phyloP scores from a whole-genome alignment of 2,888 invertebrate species.

The Chesias legatella region DNA sequence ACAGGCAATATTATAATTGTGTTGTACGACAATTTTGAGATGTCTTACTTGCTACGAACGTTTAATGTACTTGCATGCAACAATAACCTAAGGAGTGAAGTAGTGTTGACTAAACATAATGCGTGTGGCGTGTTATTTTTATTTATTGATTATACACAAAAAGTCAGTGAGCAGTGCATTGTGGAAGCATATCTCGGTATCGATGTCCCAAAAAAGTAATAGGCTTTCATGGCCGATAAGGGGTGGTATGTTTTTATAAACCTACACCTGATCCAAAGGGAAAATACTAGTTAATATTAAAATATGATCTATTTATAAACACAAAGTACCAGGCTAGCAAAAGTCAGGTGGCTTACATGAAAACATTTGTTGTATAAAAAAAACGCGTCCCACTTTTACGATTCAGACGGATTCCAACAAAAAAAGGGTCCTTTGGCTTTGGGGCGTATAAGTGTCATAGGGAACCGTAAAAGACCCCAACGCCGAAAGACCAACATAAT shows the following conservation, averaged over 20 bases:
- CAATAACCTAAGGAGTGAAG: constrained; percentile 3
- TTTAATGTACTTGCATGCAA: too few species aligned
- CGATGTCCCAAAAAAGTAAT: constrained; percentile 35
- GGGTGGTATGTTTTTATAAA: constrained; percentile 2
- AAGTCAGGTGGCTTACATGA: constrained; percentile 17
- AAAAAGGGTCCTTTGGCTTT: constrained; percentile 2
- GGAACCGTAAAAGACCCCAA: constrained; percentile 3
- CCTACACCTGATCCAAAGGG: too few species aligned
- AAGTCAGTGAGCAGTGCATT: constrained; percentile 41
- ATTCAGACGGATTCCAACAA: neutral
- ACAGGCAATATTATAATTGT: constrained; percentile 34
- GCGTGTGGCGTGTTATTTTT: constrained; percentile 40
- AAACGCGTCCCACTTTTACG: neutral
- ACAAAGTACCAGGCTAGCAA: constrained; percentile 38
- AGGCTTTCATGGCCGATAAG: constrained; percentile 31
- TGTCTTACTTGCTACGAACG: constrained; percentile 9
- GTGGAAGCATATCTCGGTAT: constrained; percentile 36
- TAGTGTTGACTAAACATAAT: constrained; percentile 24
- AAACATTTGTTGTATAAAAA: constrained; percentile 2
- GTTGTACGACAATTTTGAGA: constrained; percentile 38
- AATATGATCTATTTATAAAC: constrained; percentile 41
- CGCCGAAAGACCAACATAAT: neutral
- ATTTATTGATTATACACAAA: constrained; percentile 16
- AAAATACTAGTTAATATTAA: too few species aligned
- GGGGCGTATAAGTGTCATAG: neutral